Evolutionary conservation across 2,797 vertebrate species (phyloP).

Genomic region (Myotis pilosus): DNA sequence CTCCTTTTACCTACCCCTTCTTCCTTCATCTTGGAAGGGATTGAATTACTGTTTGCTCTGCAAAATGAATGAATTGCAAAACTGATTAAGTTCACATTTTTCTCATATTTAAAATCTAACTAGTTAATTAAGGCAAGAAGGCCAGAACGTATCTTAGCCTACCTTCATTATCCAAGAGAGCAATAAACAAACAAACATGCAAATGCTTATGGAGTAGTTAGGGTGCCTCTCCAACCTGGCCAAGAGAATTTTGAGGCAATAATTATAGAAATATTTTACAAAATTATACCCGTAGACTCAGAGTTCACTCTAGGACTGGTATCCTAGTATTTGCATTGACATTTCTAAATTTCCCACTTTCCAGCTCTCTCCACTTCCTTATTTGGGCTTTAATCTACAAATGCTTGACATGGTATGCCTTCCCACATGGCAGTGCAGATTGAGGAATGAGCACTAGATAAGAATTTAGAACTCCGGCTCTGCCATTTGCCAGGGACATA

Average conservation of each 20-base stretch:
- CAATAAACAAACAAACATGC: not conserved
- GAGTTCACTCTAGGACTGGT: not conserved
- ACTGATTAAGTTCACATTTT: not conserved
- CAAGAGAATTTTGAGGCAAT: not conserved
- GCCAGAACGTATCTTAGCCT: not conserved
- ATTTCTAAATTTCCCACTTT: not conserved
- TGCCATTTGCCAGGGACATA: not conserved
- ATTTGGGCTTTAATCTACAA: not conserved
- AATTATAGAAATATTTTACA: not conserved
- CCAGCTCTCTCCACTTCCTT: not conserved
- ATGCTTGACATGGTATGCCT: not conserved
- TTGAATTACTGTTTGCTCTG: not conserved
- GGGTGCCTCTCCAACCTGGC: not conserved
- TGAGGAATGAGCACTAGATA: not conserved
- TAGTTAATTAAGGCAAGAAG: not conserved
- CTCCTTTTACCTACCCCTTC: not conserved
- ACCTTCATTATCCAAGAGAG: not conserved
- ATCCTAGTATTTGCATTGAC: not conserved
- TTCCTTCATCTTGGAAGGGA: not conserved
- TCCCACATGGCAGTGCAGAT: not conserved
- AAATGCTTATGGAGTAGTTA: not conserved
- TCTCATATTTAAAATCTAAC: not conserved
- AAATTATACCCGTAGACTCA: not conserved
- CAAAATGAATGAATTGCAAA: slow-evolving; percentile 16
- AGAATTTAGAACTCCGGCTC: not conserved